phyloP scores from a whole-genome alignment of 2,797 vertebrate species.

The Cuculus canorus region DNA sequence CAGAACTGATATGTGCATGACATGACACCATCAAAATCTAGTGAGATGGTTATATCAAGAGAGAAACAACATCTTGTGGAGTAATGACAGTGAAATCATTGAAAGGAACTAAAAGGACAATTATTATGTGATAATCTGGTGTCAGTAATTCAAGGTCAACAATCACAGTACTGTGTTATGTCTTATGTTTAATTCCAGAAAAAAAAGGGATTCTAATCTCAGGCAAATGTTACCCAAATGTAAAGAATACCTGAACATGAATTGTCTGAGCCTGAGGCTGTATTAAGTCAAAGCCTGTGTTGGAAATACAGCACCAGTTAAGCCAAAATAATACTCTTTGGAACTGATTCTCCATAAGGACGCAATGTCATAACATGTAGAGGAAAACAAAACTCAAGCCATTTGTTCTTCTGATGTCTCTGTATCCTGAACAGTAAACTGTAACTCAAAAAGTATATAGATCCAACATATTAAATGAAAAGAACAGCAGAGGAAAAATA shows the following conservation, averaged over 20 bases:
- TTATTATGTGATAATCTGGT: background rate
- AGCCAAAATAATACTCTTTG: background rate
- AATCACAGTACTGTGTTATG: background rate
- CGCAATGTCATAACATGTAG: background rate
- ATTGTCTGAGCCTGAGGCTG: background rate
- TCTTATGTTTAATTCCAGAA: background rate
- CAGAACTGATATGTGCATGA: background rate
- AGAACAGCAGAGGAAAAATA: background rate
- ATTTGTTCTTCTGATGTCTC: rapidly evolving
- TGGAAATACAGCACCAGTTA: background rate
- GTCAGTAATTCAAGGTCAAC: background rate
- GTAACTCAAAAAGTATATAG: background rate
- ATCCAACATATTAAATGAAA: background rate
- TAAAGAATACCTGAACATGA: background rate
- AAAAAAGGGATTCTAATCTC: background rate
- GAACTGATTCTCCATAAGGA: background rate
- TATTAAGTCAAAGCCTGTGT: background rate
- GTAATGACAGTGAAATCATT: background rate
- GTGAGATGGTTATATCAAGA: background rate
- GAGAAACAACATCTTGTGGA: background rate
- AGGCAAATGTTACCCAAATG: background rate
- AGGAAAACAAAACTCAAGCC: background rate
- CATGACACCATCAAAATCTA: background rate
- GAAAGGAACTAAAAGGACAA: background rate
- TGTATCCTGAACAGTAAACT: background rate